Conservation (phyloP, 2,797 vertebrate species). For the Graptemys geographica region DNA sequence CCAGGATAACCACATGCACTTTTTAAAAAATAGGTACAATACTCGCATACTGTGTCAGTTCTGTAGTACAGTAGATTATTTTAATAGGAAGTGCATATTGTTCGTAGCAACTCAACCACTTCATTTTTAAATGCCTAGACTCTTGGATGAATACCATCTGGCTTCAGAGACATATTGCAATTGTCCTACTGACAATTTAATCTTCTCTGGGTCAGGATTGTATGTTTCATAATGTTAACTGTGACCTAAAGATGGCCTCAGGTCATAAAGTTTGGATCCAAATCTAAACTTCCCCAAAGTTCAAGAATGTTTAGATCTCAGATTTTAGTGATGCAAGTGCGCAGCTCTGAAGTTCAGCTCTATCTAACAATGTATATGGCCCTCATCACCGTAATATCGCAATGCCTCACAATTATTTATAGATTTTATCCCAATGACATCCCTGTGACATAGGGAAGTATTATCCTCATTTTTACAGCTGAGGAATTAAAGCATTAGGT, state of each 20-base stretch:
- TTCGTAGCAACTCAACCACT: not conserved
- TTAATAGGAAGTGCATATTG: not conserved
- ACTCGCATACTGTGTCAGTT: not conserved
- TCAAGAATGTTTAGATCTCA: not conserved
- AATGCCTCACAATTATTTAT: not conserved
- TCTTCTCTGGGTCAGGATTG: not conserved
- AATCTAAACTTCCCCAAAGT: not conserved
- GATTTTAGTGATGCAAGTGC: not conserved
- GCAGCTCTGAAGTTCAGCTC: not conserved
- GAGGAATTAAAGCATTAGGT: not conserved
- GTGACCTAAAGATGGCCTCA: not conserved
- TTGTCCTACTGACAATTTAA: not conserved
- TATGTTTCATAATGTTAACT: not conserved
- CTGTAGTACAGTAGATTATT: not conserved
- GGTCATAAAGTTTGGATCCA: not conserved
- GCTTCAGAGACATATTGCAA: accelerated
- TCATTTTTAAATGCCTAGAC: not conserved
- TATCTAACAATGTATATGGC: not conserved
- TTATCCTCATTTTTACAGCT: not conserved
- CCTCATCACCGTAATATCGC: not conserved
- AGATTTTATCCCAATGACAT: not conserved
- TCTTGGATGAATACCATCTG: not conserved
- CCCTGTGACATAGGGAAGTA: not conserved
- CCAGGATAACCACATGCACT: not conserved
- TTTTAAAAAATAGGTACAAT: not conserved